phyloP scores from a whole-genome alignment of 2,797 vertebrate species.

The Enteromius treurensis region DNA sequence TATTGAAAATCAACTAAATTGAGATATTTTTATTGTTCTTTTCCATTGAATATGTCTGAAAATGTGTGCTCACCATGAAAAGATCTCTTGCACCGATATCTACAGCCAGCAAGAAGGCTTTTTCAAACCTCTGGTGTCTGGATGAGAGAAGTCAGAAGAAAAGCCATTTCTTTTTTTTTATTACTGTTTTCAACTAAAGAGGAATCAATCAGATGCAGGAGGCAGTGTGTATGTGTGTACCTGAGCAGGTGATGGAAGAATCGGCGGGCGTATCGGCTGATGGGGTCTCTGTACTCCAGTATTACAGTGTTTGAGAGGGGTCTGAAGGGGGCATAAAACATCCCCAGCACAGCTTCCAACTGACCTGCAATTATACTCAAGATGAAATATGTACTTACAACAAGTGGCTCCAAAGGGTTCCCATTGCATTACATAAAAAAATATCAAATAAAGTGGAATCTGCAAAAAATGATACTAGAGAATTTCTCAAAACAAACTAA shows the following conservation, averaged over 20 bases:
- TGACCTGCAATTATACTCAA: conserved; percentile 78
- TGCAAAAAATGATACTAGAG: not conserved
- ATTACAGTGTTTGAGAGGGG: conserved; percentile 86
- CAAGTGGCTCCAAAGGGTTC: not conserved
- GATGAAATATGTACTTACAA: not conserved
- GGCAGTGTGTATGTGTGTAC: conserved; percentile 71
- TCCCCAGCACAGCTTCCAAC: conserved; percentile 89
- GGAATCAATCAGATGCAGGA: not conserved
- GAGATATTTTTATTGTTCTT: not conserved
- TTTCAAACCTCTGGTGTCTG: conserved; percentile 92
- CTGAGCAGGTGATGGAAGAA: conserved; percentile 98
- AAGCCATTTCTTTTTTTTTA: not conserved
- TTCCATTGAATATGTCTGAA: not conserved
- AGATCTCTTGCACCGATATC: conserved; percentile 91
- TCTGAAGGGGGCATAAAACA: conserved; percentile 88
- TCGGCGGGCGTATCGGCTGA: conserved; percentile 91
- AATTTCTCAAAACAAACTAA: not conserved
- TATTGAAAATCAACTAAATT: not conserved
- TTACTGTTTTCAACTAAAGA: not conserved
- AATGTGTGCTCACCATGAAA: conserved; percentile 80
- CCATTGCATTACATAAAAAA: not conserved
- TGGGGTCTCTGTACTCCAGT: conserved; percentile 87
- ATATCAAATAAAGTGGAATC: not conserved
- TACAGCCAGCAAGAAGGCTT: conserved; percentile 94
- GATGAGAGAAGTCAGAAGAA: conserved; percentile 52